A percentile compares a stretch with the other conserved stretches of the same genome.
phyloP scores from a whole-genome alignment of 92 coral and sea anemone species.

The Parazoanthus atlanticus region DNA sequence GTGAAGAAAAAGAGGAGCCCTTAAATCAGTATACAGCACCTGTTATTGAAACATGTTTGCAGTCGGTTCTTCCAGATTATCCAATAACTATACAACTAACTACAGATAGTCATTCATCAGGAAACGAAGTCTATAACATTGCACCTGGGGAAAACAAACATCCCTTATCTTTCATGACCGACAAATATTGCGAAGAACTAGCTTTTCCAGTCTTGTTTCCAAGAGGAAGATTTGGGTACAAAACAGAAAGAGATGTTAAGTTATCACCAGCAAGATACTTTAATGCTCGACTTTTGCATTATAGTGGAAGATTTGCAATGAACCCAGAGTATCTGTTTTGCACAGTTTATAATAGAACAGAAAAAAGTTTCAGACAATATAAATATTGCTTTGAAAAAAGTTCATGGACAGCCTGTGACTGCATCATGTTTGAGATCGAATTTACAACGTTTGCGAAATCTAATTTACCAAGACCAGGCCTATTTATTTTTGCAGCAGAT shows the following conservation, averaged over 20 bases:
- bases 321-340: slow-evolving; percentile 70
- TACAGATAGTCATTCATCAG: too few species aligned
- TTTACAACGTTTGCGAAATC: slow-evolving; percentile 46
- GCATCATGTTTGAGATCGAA: too few species aligned
- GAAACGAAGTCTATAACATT: slow-evolving; percentile 57
- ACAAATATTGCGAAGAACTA: slow-evolving; percentile 63
- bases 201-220: slow-evolving; percentile 57
- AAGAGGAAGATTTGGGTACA: slow-evolving; percentile 23
- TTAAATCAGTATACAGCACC: slow-evolving; percentile 66
- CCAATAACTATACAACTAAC: slow-evolving; percentile 30
- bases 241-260: slow-evolving; percentile 8
- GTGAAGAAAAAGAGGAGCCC: slow-evolving; percentile 59
- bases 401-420: slow-evolving; percentile 56
- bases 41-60: slow-evolving; percentile 63
- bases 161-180: slow-evolving; percentile 61
- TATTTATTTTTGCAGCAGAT: slow-evolving; percentile 62
- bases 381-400: slow-evolving; percentile 60
- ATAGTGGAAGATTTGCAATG: slow-evolving; percentile 61
- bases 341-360: slow-evolving; percentile 65
- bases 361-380: slow-evolving; percentile 54
- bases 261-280: slow-evolving; percentile 52
- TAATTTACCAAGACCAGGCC: slow-evolving; percentile 53
- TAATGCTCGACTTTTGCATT: slow-evolving; percentile 57
- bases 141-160: slow-evolving; percentile 68
- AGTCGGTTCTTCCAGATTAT: slow-evolving; percentile 60